Percentiles rank a stretch among this genome's conserved stretches.
Conservation (phyloP, 2,113 vertebrate species). For the Myrmecophaga tridactyla region DNA sequence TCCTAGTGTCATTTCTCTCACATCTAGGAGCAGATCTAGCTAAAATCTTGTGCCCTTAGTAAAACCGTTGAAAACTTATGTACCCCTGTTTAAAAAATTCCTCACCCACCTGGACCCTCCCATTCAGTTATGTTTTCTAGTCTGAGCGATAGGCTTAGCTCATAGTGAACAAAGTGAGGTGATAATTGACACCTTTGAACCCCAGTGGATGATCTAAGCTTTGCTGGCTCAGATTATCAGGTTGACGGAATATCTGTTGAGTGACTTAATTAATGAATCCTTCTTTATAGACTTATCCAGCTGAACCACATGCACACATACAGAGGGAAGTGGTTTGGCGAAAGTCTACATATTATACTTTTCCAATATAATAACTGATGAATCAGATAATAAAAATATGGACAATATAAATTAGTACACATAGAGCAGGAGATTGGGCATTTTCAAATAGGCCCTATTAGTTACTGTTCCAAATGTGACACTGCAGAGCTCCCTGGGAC, state of each 20-base stretch:
- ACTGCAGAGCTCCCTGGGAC: background rate
- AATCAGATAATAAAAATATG: background rate
- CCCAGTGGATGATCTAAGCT: background rate
- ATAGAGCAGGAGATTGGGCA: background rate
- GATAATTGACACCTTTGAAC: background rate
- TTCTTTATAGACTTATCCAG: background rate
- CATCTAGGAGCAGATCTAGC: background rate
- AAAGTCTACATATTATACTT: background rate
- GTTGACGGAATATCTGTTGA: background rate
- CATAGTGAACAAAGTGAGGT: background rate
- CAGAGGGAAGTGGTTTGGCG: background rate
- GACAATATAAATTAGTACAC: background rate
- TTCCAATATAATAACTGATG: background rate
- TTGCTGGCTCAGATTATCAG: background rate
- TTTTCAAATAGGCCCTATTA: background rate
- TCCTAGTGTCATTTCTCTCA: background rate
- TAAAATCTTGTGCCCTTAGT: slow-evolving; percentile 29
- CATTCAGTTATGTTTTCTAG: background rate
- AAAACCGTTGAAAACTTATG: slow-evolving; percentile 13
- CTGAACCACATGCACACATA: background rate
- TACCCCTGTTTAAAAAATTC: background rate
- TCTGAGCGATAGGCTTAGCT: background rate
- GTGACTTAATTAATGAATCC: background rate
- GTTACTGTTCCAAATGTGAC: background rate
- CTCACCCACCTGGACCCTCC: background rate